These are phyloP conservation scores for Macheiramphus alcinus DNA, from an alignment of 2,113 vertebrate species.

Conservation along the genomic window DNA sequence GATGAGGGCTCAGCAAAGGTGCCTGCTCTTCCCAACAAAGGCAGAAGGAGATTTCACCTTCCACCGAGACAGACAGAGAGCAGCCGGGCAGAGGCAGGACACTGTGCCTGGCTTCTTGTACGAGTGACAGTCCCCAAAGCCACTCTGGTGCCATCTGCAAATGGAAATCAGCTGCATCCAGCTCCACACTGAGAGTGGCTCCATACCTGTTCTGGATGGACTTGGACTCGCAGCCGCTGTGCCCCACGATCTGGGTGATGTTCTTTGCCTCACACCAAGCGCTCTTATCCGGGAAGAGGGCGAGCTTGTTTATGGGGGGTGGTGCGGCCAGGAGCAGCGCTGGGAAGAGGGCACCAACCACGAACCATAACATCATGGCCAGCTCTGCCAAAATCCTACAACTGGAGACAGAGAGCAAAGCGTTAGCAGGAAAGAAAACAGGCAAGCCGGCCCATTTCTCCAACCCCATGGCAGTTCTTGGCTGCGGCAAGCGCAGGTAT, in stretches of 20 bases:
- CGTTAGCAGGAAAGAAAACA: neutral
- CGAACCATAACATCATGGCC: constrained; percentile 70
- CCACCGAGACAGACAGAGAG: neutral
- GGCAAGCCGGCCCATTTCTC: neutral
- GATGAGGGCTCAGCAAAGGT: neutral
- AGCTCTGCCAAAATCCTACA: constrained; percentile 59
- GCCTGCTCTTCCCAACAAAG: neutral
- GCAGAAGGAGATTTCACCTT: neutral
- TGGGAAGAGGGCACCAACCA: constrained; percentile 75
- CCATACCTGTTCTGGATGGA: constrained; percentile 96
- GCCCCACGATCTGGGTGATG: constrained; percentile 99
- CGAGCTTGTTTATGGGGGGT: constrained; percentile 93
- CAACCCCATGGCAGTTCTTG: rapidly evolving
- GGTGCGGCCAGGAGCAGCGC: constrained; percentile 83
- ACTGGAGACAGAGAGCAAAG: neutral
- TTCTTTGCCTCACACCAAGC: constrained; percentile 99
- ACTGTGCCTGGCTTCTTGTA: neutral
- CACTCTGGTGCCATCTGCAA: neutral
- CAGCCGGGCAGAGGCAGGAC: neutral
- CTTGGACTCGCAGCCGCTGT: constrained; percentile 93
- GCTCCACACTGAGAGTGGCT: rapidly evolving
- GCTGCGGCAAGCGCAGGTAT: neutral
- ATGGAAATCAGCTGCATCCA: neutral
- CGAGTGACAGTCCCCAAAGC: neutral
- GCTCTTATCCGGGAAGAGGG: constrained; percentile 97